Evolutionary conservation across 2,113 vertebrate genomes (phyloP).

Genomic region (Bagarius yarrelli): DNA sequence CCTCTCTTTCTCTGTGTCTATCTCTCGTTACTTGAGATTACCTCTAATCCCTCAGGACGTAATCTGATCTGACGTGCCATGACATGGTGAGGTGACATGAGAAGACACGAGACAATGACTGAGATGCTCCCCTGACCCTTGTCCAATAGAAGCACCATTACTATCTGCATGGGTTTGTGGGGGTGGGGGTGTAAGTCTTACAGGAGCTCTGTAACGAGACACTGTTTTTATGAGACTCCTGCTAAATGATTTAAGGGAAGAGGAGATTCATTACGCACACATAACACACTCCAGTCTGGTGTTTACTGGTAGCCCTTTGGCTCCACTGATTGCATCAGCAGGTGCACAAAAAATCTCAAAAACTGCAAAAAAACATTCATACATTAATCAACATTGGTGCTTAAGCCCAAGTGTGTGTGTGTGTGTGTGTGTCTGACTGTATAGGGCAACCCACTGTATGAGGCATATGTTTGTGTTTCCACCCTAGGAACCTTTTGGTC

Average conservation of each 20-base stretch:
- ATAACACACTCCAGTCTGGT: slow-evolving; percentile 12
- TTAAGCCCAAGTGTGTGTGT: neutral
- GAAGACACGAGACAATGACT: slow-evolving; percentile 12
- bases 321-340: neutral
- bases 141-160: slow-evolving; percentile 14
- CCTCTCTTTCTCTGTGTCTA: neutral
- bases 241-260: slow-evolving; percentile 57
- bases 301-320: neutral
- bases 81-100: slow-evolving; percentile 27
- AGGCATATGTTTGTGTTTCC: neutral
- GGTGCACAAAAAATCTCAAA: neutral
- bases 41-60: slow-evolving; percentile 63
- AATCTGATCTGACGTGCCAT: slow-evolving; percentile 63
- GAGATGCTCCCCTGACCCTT: slow-evolving; percentile 26
- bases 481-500: neutral
- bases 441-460: too few relatives aligned
- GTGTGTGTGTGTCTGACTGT: neutral
- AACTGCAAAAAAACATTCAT: neutral
- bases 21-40: slow-evolving; percentile 35
- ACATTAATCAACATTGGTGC: neutral
- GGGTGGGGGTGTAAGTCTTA: neutral
- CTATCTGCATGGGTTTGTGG: slow-evolving; percentile 4
- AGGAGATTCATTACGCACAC: slow-evolving; percentile 38
- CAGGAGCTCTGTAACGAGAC: slow-evolving; percentile 31
- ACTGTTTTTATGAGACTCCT: neutral